Base-by-base conservation (phyloP, 2,888 invertebrate species). In the Spisula subtruncata region DNA sequence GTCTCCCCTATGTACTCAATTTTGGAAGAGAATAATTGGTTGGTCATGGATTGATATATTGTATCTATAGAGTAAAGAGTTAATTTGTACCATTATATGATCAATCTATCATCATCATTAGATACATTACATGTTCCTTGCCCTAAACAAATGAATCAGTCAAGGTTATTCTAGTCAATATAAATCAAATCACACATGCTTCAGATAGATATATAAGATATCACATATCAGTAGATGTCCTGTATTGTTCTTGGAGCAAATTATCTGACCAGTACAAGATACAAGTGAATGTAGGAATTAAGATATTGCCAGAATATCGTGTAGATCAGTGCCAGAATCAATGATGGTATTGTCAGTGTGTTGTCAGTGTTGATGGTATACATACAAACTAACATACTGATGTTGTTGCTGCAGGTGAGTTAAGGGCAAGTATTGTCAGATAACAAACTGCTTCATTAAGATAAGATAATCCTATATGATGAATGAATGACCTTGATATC, bases 391-490 rank as follows among this genome's bases (percentile, higher is more conserved):
- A 75, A 35, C 35, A 35, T 32, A 75, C 32, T 29, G 16, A 35
- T 75, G 32, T 75, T 75, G 29, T 75, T 75, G 75, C 32, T 35
- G 35, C 32, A 25, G 60, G 60, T 66, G 60, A 25, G 2, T 66
- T 66, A 66, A 66, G 60, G 60, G 60, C 60, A 66, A 25, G 25
- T 66, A 66, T 66, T 66, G 25, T 66, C 60, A 66, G 60, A 66
- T 25, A 66, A 25, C 60, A 66, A 5, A 66, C 25, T 66, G 60
- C 25, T 66, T 66, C 60, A 66, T 66, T 66, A 66, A 66, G 60
- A 66, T 66, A 66, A 66, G 60, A 66, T 66, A 66, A 66, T 25
- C 10, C 60, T n/a, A n/a, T n/a, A 75, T 75, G 75, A 75, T 75
- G 16, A 35, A 75, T 75, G 75, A 16, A 16, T 75, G 35, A 75